A percentile compares a stretch with the other conserved stretches of the same genome.
phyloP scores from a whole-genome alignment of 37 sponge, comb jelly and placozoan species.

The Tethya wilhelma region DNA sequence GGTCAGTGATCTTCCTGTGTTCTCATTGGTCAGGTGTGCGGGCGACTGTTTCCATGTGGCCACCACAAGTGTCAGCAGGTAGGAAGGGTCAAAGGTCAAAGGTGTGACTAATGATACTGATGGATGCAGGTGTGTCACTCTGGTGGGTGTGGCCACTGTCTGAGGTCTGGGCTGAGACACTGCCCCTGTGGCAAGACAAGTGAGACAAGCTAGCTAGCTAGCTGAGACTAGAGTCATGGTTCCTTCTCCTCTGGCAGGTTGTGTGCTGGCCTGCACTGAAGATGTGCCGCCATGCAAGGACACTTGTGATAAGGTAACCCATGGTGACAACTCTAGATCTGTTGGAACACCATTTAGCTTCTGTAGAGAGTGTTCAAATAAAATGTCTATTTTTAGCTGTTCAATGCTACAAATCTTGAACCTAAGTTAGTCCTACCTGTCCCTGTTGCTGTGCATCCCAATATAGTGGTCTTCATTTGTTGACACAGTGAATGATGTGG shows the following conservation, averaged over 20 bases:
- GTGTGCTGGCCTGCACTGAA: constrained; percentile 73
- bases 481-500: no score
- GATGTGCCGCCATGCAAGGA: constrained; percentile 87
- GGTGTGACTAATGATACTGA: background rate
- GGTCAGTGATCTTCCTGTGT: constrained; percentile 16
- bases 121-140: constrained; percentile 76
- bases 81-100: background rate
- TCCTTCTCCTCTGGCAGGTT: background rate
- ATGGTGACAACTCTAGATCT: background rate
- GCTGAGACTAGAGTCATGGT: background rate
- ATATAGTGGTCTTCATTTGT: no score
- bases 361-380: no score
- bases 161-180: constrained; percentile 52
- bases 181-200: constrained; percentile 94
- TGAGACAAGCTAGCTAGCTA: constrained; percentile 24
- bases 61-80: constrained; percentile 50
- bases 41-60: constrained; percentile 52
- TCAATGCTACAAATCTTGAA: no score
- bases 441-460: background rate
- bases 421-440: no score
- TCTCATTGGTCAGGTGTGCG: constrained; percentile 46
- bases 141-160: constrained; percentile 86
- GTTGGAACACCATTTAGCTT: no score
- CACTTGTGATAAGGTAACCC: constrained; percentile 77
- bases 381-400: no score